Percentiles rank a stretch among this genome's conserved stretches.
phyloP scores from a whole-genome alignment of 1,140 invertebrate genomes.

The Mamestra configurata region DNA sequence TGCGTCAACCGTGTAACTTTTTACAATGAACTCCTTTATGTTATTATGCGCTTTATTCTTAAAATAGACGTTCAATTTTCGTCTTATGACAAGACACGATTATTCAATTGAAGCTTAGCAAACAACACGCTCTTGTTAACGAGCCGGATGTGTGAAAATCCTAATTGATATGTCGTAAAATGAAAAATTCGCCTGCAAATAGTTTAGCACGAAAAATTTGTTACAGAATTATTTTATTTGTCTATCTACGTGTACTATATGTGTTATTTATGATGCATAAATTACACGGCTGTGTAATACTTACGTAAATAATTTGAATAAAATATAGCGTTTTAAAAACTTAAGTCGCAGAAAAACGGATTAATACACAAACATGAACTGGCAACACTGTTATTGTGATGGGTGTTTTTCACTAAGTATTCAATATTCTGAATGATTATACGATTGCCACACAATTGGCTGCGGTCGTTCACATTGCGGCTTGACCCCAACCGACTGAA shows the following conservation, averaged over 20 bases:
- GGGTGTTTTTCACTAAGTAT: conserved; percentile 48
- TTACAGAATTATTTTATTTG: conserved; percentile 19
- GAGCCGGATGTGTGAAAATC: conserved; percentile 42
- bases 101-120: conserved; percentile 17
- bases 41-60: conserved; percentile 29
- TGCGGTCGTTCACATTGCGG: conserved; percentile 60
- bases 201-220: conserved; percentile 22
- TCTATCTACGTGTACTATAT: conserved; percentile 25
- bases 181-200: conserved; percentile 18
- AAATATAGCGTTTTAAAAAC: conserved; percentile 28
- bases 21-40: conserved; percentile 37
- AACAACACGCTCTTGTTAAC: conserved; percentile 19
- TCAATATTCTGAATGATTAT: conserved; percentile 57
- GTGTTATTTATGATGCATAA: conserved; percentile 32
- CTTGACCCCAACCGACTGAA: conserved; percentile 58
- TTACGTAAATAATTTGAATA: conserved; percentile 41
- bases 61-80: conserved; percentile 21
- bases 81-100: conserved; percentile 6
- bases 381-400: background rate
- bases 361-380: conserved; percentile 29
- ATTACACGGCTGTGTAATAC: conserved; percentile 9
- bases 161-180: conserved; percentile 26
- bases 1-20: conserved; percentile 48
- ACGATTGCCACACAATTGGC: conserved; percentile 55
- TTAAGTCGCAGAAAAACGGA: conserved; percentile 16